Evolutionary conservation across 1,140 invertebrate species (phyloP).

Genomic region (Brachionus plicatilis): DNA sequence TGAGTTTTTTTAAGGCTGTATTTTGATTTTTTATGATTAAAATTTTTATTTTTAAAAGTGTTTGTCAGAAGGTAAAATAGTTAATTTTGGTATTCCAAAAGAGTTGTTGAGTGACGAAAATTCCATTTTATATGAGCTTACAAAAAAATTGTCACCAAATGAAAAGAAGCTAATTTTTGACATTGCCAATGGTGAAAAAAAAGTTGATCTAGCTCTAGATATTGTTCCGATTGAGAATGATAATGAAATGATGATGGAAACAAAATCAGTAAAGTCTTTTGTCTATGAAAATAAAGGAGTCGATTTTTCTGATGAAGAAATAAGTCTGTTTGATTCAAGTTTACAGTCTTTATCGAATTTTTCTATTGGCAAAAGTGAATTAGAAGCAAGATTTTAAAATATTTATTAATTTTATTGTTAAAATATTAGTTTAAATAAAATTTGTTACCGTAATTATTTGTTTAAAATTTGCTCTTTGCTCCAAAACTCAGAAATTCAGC

Average conservation of each 20-base stretch:
- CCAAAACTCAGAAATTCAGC: too few relatives aligned
- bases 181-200: slow-evolving; percentile 15
- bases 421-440: neutral
- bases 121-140: slow-evolving; percentile 29
- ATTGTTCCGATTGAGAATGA: neutral
- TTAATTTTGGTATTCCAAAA: slow-evolving; percentile 31
- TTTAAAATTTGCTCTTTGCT: too few relatives aligned
- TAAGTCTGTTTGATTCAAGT: neutral
- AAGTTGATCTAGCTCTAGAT: neutral
- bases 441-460: too few relatives aligned
- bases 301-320: neutral
- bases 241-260: neutral
- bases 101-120: neutral
- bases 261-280: neutral
- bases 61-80: slow-evolving; percentile 15
- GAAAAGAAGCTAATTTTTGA: slow-evolving; percentile 22
- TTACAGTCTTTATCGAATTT: neutral
- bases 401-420: neutral
- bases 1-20: neutral
- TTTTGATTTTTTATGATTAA: neutral
- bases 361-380: neutral
- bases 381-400: neutral
- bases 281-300: neutral
- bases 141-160: slow-evolving; percentile 11
- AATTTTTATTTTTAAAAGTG: slow-evolving; percentile 4